Evolutionary conservation across 2,113 vertebrate genomes (phyloP).

Genomic region (Psephotus haematonotus): DNA sequence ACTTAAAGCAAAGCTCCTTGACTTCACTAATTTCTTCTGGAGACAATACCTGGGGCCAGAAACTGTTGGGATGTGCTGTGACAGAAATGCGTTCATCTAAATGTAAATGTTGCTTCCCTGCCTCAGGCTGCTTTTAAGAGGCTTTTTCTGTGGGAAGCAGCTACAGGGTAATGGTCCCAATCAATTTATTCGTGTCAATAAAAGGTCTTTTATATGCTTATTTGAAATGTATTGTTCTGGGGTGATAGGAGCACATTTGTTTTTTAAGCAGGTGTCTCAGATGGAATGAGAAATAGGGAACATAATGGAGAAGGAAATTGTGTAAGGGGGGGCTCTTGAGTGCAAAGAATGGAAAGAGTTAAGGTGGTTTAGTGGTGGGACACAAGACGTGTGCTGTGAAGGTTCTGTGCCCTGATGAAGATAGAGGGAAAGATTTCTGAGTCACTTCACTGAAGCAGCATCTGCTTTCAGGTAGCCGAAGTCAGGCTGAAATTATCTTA

Average conservation of each 20-base stretch:
- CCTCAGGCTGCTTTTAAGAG: constrained; percentile 31
- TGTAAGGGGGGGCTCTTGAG: not conserved
- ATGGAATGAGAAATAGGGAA: not conserved
- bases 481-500: not conserved
- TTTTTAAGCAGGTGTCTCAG: not conserved
- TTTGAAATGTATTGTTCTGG: constrained; percentile 37
- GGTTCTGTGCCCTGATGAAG: not conserved
- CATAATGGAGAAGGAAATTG: not conserved
- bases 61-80: constrained; percentile 4
- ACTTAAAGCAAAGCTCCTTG: not conserved
- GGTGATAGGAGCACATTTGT: not conserved
- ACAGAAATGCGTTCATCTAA: constrained; percentile 65
- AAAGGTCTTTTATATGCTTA: constrained; percentile 21
- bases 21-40: not conserved
- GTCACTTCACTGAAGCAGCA: not conserved
- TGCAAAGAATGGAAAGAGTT: not conserved
- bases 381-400: not conserved
- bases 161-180: constrained; percentile 27
- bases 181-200: constrained; percentile 53
- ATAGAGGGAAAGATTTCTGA: not conserved
- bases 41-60: not conserved
- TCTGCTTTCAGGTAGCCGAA: not conserved
- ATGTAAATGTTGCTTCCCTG: constrained; percentile 55
- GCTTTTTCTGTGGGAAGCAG: constrained; percentile 22
- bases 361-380: not conserved